Base-by-base conservation (phyloP, 2,888 invertebrate genomes). In the Scaptomyza caliginosa region DNA sequence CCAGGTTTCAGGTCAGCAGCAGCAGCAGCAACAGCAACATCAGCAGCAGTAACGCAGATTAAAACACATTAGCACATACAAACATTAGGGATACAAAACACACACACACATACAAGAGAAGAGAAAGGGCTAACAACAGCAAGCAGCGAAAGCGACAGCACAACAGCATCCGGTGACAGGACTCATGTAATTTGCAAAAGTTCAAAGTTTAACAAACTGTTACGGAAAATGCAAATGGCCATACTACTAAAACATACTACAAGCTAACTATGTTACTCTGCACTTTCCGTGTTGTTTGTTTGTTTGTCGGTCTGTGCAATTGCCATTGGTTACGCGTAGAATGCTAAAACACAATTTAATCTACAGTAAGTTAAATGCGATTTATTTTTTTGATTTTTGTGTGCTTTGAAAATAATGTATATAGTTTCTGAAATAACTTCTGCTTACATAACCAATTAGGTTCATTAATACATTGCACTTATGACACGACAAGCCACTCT, bases 131-230 rank as follows among this genome's bases (percentile, higher is more conserved):
- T 16, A 34, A 32, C 8, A 49, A 54, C 28, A 26, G n/a, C 57
- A 49, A 52, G 30, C 45, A 36, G 55, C 34, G 50, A 58, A 40
- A 45, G 40, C 64, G 57, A 85, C 69, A 78, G 83, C 51, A 83
- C 24, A 65, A 65, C 77, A 56, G 66, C 63, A 83, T 88, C 80
- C 86, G 79, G 83, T 76, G 77, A 80, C 77, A 83, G 74, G 66
- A 82, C 83, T 82, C 83, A 57, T 87, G 88, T 82, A 87, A 86
- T 84, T 86, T 86, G 77, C 86, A 79, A 83, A 83, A 84, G 83
- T 86, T 86, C 86, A 83, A 80, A 88, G 88, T 71, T 85, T 88
- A 84, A 77, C 88, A 80, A 80, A 88, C 88, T 88, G 70, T 77
- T 66, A 67, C 59, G 83, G 83, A 67, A 85, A 69, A 85, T 81